phyloP scores from a whole-genome alignment of 1,140 invertebrate genomes.

The Drosophila neocordata region DNA sequence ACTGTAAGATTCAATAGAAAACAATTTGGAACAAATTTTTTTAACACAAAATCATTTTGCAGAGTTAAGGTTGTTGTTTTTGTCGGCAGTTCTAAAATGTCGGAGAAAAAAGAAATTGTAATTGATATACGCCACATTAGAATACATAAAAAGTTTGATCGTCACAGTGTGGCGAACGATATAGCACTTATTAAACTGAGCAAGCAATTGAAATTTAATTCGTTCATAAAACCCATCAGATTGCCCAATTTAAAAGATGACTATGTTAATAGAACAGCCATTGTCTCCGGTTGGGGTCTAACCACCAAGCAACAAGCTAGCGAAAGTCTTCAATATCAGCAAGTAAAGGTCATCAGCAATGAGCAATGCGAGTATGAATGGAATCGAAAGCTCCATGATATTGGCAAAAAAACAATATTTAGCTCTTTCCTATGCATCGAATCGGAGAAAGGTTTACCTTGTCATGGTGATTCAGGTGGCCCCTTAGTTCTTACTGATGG shows the following conservation, averaged over 20 bases:
- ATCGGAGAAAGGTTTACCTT: constrained; percentile 42
- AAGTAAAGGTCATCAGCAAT: constrained; percentile 43
- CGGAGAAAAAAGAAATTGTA: neutral
- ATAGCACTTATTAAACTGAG: constrained; percentile 44
- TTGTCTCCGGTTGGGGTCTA: constrained; percentile 52
- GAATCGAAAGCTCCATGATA: constrained; percentile 33
- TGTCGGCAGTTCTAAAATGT: constrained; percentile 25
- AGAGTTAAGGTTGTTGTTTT: constrained; percentile 27
- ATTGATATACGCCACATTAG: constrained; percentile 15
- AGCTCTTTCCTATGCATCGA: constrained; percentile 50
- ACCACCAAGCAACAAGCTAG: constrained; percentile 10
- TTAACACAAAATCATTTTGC: neutral
- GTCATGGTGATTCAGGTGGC: constrained; percentile 58
- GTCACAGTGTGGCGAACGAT: constrained; percentile 31
- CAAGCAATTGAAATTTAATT: constrained; percentile 19
- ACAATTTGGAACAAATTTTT: neutral
- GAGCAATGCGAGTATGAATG: constrained; percentile 40
- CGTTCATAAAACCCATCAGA: constrained; percentile 19
- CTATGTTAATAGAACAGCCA: constrained; percentile 1
- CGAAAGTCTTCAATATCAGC: constrained; percentile 34
- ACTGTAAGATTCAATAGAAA: constrained; percentile 31
- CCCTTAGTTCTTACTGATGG: constrained; percentile 47
- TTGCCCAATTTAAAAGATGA: constrained; percentile 16
- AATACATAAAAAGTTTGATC: constrained; percentile 37
- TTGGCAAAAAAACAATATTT: constrained; percentile 20